These are phyloP conservation scores for Cerceris ruficornis DNA, from an alignment of 2,888 invertebrate genomes.

Conservation along the genomic window DNA sequence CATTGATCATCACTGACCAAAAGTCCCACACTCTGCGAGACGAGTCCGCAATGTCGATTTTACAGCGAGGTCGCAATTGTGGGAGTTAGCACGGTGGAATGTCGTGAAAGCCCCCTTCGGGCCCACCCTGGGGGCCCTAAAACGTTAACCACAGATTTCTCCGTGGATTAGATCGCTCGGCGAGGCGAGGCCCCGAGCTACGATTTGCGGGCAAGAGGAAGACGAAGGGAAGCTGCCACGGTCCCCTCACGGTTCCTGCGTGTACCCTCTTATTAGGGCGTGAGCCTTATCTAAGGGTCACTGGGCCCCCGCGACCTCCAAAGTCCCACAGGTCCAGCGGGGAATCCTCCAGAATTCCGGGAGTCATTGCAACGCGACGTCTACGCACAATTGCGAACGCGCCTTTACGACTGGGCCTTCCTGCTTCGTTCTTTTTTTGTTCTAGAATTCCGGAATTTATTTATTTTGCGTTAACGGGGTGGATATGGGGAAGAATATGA, in stretches of 20 bases:
- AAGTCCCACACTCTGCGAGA: neutral
- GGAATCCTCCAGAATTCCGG: conserved; percentile 65
- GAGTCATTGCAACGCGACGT: conserved; percentile 62
- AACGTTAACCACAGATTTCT: conserved; percentile 76
- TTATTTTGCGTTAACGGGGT: neutral
- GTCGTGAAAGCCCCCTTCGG: conserved; percentile 54
- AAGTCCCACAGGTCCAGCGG: conserved; percentile 69
- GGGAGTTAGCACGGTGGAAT: conserved; percentile 69
- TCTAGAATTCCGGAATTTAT: neutral
- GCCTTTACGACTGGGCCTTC: neutral
- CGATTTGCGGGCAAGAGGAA: conserved; percentile 63
- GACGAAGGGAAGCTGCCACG: conserved; percentile 62
- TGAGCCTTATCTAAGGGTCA: conserved; percentile 81
- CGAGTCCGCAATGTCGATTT: conserved; percentile 54
- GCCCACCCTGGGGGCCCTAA: conserved; percentile 66
- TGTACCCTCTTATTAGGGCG: conserved; percentile 82
- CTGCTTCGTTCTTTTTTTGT: neutral
- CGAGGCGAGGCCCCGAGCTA: conserved; percentile 62
- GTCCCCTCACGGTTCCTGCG: conserved; percentile 58
- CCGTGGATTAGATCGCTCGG: conserved; percentile 67
- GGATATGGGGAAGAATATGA: too few relatives aligned
- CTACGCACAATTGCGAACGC: conserved; percentile 26
- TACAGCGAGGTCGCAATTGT: conserved; percentile 60
- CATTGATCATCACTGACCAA: neutral
- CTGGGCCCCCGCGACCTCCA: conserved; percentile 78